Percentiles rank a stretch among this genome's conserved stretches.
These are phyloP conservation scores for Sesia bembeciformis DNA, from an alignment of 2,888 invertebrate genomes.

Conservation along the genomic window DNA sequence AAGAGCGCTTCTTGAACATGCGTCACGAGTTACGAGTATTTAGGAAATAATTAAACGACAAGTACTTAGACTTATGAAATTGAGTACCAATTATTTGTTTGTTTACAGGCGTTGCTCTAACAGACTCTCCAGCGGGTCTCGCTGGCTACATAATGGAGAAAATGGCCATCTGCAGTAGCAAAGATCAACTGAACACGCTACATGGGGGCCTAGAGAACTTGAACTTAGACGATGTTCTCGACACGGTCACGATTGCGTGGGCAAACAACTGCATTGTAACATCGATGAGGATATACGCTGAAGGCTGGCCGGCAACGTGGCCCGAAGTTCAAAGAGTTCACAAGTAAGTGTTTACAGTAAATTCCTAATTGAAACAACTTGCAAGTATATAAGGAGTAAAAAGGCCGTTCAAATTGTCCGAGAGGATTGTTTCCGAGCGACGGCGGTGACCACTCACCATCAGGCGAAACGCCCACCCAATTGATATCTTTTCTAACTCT, in stretches of 20 bases:
- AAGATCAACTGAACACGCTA: conserved; percentile 57
- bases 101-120: conserved; percentile 77
- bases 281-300: conserved; percentile 83
- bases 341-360: conserved; percentile 4
- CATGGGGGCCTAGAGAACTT: conserved; percentile 81
- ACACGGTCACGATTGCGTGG: conserved; percentile 90
- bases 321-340: conserved; percentile 21
- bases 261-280: conserved; percentile 83
- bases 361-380: too few species aligned
- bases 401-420: too few species aligned
- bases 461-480: too few species aligned
- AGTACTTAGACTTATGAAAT: too few species aligned
- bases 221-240: conserved; percentile 81
- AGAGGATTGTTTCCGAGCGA: too few species aligned
- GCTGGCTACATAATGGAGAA: conserved; percentile 94
- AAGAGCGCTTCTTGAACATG: too few species aligned
- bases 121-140: conserved; percentile 87
- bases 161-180: conserved; percentile 82
- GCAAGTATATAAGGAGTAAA: too few species aligned
- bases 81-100: neutral
- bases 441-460: too few species aligned
- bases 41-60: too few species aligned
- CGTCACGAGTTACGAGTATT: too few species aligned
- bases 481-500: too few species aligned
- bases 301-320: conserved; percentile 45